These are phyloP conservation scores for Leptobrachium leishanense DNA, from an alignment of 2,113 vertebrate genomes.

Conservation along the genomic window DNA sequence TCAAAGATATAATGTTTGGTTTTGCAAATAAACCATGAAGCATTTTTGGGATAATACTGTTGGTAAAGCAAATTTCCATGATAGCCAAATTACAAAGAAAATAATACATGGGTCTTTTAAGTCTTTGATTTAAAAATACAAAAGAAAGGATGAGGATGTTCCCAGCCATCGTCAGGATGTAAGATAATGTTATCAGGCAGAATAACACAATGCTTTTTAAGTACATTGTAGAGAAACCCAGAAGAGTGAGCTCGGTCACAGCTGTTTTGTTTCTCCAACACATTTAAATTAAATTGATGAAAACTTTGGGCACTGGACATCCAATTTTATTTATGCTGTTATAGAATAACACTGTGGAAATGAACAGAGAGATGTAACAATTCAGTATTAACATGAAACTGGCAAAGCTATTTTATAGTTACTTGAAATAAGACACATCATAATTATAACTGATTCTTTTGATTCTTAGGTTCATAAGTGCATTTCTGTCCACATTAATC, in stretches of 20 bases:
- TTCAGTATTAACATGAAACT: too few species aligned
- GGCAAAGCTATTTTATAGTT: too few species aligned
- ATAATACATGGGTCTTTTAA: slow-evolving; percentile 55
- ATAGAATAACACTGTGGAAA: neutral
- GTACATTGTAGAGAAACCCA: slow-evolving; percentile 51
- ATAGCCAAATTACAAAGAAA: slow-evolving; percentile 53
- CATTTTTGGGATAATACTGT: slow-evolving; percentile 54
- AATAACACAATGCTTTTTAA: neutral
- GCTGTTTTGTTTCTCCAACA: slow-evolving; percentile 48
- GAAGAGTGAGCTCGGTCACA: slow-evolving; percentile 53
- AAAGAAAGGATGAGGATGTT: slow-evolving; percentile 47
- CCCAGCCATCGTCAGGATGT: slow-evolving; percentile 44
- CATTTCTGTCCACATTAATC: too few species aligned
- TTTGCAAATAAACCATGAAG: slow-evolving; percentile 53
- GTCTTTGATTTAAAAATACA: slow-evolving; percentile 20
- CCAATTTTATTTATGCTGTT: too few species aligned
- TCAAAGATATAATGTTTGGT: slow-evolving; percentile 55
- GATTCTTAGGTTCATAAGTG: too few species aligned
- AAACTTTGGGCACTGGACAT: too few species aligned
- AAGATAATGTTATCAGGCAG: slow-evolving; percentile 16
- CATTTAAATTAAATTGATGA: neutral
- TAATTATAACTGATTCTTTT: too few species aligned
- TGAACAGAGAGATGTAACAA: too few species aligned
- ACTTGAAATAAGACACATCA: too few species aligned
- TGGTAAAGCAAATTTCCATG: slow-evolving; percentile 54